Evolutionary conservation across 2,113 vertebrate species (phyloP), one percentile per base, ranked within the genome.

Genomic region (Platichthys stellatus): DNA sequence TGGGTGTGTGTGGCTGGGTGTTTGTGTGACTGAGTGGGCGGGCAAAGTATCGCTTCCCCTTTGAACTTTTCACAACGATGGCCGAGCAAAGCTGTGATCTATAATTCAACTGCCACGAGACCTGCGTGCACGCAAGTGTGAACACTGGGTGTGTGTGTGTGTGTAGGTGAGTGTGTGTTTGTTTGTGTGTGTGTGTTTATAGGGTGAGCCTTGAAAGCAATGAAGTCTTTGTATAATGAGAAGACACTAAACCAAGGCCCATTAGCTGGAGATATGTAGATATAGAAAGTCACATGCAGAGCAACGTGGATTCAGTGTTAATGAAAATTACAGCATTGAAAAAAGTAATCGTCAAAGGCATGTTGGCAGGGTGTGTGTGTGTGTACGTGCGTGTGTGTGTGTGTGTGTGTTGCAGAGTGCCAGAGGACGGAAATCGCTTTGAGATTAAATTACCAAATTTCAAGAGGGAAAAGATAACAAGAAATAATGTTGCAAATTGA

Each of bases 31-130:
- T 54, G 51, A 3, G 51, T 54, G 51, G 51, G 51, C 10, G 7
- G 65, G 63, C 64, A 20, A n/a, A 28, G 53, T 57, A 38, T 13
- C 58, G 57, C 61, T 65, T 69, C 58, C 54, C 63, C 78, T 86
- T 85, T 91, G 86, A 92, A 90, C 84, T 68, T 67, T 67, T 65
- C 31, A 49, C 66, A 72, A 69, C 51, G 53, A 67, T 60, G 40
- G 73, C 74, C 59, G 21, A 72, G 74, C 76, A 20, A 31, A 66
- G 68, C 83, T 87, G 64, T 91, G 88, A 89, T 93, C 74, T 71
- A 91, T 83, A 85, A 92, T 91, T 76, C 76, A 81, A 80, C 61
- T 74, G 65, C 38, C 60, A 68, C 31, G 83, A 84, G 81, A 72
- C 67, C 69, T 58, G 63, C 54, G 78, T 54, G 62, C 51, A n/a